A percentile compares a stretch with the other conserved stretches of the same genome.
Evolutionary conservation across 2,888 invertebrate genomes (phyloP).

Genomic region (Salticus scenicus): DNA sequence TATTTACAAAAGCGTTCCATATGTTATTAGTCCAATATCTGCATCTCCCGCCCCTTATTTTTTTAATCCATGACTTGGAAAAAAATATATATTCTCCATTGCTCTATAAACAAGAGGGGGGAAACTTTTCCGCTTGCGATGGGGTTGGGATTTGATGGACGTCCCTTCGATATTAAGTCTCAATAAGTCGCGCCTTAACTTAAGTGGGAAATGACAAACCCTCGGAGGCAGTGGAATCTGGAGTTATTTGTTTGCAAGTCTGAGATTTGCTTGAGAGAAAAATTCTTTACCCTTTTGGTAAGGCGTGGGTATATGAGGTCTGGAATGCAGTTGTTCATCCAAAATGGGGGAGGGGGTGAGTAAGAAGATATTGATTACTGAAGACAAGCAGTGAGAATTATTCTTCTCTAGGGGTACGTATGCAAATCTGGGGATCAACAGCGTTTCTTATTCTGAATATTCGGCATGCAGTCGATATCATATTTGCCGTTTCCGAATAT

Average conservation of each 20-base stretch:
- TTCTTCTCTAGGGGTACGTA: conserved; percentile 5
- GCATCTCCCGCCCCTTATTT: conserved; percentile 18
- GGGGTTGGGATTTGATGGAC: conserved; percentile 46
- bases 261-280: conserved; percentile 43
- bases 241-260: conserved; percentile 63
- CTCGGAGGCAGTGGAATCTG: conserved; percentile 51
- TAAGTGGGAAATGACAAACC: conserved; percentile 53
- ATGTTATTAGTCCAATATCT: conserved; percentile 62
- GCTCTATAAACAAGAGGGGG: conserved; percentile 59
- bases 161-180: conserved; percentile 54
- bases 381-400: conserved; percentile 12
- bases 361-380: neutral
- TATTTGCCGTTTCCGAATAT: neutral
- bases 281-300: conserved; percentile 31
- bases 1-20: conserved; percentile 51
- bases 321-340: conserved; percentile 16
- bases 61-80: conserved; percentile 27
- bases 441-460: neutral
- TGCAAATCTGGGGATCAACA: conserved; percentile 4
- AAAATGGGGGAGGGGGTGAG: neutral
- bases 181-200: conserved; percentile 58
- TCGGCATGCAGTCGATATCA: neutral
- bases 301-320: neutral
- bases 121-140: conserved; percentile 34
- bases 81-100: conserved; percentile 21